Evolutionary conservation across 2,113 vertebrate species (phyloP).

Genomic region (Thunnus thynnus): DNA sequence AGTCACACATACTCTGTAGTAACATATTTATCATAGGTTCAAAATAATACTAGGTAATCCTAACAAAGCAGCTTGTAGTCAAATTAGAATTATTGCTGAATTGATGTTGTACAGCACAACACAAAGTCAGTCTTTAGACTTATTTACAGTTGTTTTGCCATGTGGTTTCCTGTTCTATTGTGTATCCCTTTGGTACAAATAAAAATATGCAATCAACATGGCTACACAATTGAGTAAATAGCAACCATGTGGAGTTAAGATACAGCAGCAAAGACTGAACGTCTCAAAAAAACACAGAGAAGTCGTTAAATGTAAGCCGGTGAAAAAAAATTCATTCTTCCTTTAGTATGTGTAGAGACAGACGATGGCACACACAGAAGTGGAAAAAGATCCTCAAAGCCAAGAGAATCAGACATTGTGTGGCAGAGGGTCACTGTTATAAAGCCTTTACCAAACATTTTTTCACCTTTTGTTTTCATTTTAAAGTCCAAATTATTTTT

Average conservation of each 20-base stretch:
- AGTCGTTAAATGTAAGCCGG: neutral
- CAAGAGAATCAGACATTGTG: neutral
- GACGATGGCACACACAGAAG: neutral
- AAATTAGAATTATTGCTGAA: neutral
- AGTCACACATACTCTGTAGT: too few relatives aligned
- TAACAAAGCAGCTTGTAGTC: too few relatives aligned
- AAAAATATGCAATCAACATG: slow-evolving; percentile 37
- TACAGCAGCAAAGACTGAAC: neutral
- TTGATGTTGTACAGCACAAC: neutral
- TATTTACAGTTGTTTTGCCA: slow-evolving; percentile 24
- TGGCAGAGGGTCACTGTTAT: neutral
- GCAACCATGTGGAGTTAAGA: slow-evolving; percentile 34
- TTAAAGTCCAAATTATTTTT: neutral
- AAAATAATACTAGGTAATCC: too few relatives aligned
- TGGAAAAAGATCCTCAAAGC: neutral
- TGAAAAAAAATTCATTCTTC: neutral
- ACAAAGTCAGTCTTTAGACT: neutral
- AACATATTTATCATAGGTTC: too few relatives aligned
- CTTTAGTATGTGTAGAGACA: neutral
- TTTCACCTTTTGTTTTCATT: neutral
- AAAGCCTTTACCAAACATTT: neutral
- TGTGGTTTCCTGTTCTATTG: slow-evolving; percentile 46
- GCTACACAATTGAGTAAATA: slow-evolving; percentile 23
- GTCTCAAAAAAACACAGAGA: neutral
- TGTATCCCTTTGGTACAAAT: slow-evolving; percentile 43